Percentiles rank a stretch among this genome's conserved stretches.
Conservation (phyloP, 2,797 vertebrate genomes). For the Pyrocephalus nanus region DNA sequence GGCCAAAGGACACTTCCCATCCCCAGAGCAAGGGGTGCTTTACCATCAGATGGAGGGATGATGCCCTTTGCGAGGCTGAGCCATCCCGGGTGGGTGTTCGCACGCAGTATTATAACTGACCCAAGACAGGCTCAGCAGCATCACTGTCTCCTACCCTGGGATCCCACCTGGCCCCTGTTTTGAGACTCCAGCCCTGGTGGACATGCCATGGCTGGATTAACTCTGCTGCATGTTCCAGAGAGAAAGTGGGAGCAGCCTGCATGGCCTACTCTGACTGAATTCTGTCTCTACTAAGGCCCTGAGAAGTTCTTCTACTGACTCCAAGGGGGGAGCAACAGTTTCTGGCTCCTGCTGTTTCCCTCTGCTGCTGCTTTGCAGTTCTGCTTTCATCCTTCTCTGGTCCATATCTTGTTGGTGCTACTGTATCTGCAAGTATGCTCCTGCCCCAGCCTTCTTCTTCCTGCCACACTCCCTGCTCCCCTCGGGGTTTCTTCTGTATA, state of each 20-base stretch:
- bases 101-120: background rate
- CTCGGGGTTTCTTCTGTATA: background rate
- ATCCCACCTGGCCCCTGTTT: background rate
- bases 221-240: background rate
- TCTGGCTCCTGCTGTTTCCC: background rate
- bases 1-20: conserved; percentile 43
- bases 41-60: background rate
- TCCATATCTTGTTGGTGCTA: background rate
- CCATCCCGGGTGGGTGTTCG: background rate
- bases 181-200: background rate
- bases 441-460: background rate
- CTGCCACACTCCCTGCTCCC: background rate
- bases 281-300: background rate
- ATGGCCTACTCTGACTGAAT: background rate
- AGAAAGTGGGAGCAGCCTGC: background rate
- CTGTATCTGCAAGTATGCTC: background rate
- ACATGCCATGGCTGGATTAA: rapidly evolving
- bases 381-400: background rate
- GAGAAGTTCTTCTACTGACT: background rate
- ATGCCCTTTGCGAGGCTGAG: background rate
- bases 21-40: background rate
- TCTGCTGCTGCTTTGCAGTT: background rate
- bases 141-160: background rate
- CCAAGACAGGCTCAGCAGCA: background rate
- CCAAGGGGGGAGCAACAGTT: background rate